Conservation (phyloP, 2,888 invertebrate species). For the Auanema sp. region DNA sequence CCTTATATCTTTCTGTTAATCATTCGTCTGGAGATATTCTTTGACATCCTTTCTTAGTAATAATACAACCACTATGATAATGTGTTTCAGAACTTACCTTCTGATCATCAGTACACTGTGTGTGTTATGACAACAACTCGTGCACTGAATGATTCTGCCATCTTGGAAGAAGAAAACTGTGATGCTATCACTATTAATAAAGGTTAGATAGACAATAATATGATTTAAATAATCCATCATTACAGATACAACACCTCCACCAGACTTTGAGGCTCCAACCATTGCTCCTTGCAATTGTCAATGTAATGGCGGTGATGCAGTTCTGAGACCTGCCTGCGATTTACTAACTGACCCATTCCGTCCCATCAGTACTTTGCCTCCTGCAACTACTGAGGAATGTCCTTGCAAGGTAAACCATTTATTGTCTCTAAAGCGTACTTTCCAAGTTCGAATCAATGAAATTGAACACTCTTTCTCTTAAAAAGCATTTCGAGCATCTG, state of each 20-base stretch:
- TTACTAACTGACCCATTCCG: constrained; percentile 39
- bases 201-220: constrained; percentile 20
- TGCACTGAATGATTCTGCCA: constrained; percentile 36
- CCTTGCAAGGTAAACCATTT: constrained; percentile 31
- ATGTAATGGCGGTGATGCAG: constrained; percentile 50
- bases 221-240: neutral
- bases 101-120: constrained; percentile 51
- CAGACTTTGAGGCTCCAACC: constrained; percentile 29
- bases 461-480: too few species aligned
- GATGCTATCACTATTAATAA: constrained; percentile 33
- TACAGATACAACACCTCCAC: constrained; percentile 49
- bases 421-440: neutral
- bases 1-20: neutral
- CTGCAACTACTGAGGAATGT: constrained; percentile 51
- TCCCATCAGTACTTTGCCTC: constrained; percentile 53
- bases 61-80: neutral
- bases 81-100: constrained; percentile 35
- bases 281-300: constrained; percentile 49
- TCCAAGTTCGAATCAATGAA: too few species aligned
- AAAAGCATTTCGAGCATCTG: too few species aligned
- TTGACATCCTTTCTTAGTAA: neutral
- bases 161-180: constrained; percentile 40
- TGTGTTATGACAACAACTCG: constrained; percentile 47
- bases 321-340: constrained; percentile 49
- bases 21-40: neutral